Conservation (phyloP, 2,113 vertebrate species). For the Romanogobio albipinnatus region DNA sequence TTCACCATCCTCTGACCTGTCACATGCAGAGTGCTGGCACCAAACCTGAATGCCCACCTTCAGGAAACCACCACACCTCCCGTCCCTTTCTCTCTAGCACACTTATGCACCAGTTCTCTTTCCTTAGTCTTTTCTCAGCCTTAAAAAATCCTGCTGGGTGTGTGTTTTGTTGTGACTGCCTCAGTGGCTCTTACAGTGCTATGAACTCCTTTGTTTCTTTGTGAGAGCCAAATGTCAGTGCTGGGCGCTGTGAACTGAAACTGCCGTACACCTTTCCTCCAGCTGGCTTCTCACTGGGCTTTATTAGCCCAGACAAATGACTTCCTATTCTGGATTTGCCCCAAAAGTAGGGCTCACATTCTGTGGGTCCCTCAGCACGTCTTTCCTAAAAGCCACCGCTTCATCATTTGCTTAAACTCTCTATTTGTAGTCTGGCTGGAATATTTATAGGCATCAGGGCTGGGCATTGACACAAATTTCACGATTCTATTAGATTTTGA, state of each 20-base stretch:
- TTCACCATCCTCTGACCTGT: conserved; percentile 27
- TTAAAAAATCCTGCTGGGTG: conserved; percentile 38
- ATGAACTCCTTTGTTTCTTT: conserved; percentile 46
- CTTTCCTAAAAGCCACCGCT: neutral
- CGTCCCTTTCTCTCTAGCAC: conserved; percentile 47
- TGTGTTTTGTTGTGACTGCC: conserved; percentile 30
- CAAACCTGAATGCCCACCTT: conserved; percentile 23
- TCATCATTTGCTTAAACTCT: neutral
- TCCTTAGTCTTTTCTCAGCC: conserved; percentile 24
- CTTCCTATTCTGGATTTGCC: neutral
- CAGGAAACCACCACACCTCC: conserved; percentile 17
- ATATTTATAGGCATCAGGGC: neutral
- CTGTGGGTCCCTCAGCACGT: neutral
- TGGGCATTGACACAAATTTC: too few relatives aligned
- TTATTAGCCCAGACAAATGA: neutral
- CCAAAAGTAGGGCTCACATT: conserved; percentile 19
- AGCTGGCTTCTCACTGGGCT: conserved; percentile 34
- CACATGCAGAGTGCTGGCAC: conserved; percentile 14
- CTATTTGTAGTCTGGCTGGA: neutral
- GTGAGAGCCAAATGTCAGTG: conserved; percentile 53
- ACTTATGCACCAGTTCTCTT: neutral
- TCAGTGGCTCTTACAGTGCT: conserved; percentile 19
- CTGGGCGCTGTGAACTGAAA: conserved; percentile 35
- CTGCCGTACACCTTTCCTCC: conserved; percentile 5
- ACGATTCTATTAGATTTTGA: too few relatives aligned